Percentiles rank a stretch among this genome's conserved stretches.
phyloP scores from a whole-genome alignment of 2,888 invertebrate species.

The Exephanes ischioxanthus region DNA sequence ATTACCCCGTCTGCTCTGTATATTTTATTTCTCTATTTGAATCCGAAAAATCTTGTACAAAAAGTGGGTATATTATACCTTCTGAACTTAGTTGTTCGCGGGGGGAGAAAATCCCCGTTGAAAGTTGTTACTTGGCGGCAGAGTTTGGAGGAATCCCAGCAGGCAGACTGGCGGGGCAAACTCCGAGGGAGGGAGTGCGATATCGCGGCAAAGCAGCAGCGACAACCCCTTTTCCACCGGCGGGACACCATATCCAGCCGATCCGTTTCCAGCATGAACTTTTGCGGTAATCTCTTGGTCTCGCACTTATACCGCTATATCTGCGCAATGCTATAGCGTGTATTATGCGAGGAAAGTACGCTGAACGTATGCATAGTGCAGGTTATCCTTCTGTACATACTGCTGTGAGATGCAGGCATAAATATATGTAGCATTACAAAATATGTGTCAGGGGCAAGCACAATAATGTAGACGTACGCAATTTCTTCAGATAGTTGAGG shows the following conservation, averaged over 20 bases:
- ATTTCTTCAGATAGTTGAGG: background rate
- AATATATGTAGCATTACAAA: constrained; percentile 20
- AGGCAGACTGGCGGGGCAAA: constrained; percentile 45
- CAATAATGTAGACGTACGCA: background rate
- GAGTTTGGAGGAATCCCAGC: constrained; percentile 67
- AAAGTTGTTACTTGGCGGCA: constrained; percentile 63
- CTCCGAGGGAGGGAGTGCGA: constrained; percentile 40
- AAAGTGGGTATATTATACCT: constrained; percentile 59
- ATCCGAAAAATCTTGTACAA: constrained; percentile 32
- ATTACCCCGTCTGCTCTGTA: constrained; percentile 6
- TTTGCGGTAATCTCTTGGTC: constrained; percentile 64
- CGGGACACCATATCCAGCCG: constrained; percentile 45
- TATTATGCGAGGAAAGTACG: constrained; percentile 17
- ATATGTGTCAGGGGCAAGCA: background rate
- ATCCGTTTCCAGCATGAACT: constrained; percentile 60
- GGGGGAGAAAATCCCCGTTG: constrained; percentile 43
- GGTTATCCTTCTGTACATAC: constrained; percentile 23
- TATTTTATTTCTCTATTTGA: constrained; percentile 55
- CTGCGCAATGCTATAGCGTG: background rate
- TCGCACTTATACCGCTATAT: constrained; percentile 36
- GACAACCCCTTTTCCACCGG: constrained; percentile 41
- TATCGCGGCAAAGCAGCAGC: constrained; percentile 57
- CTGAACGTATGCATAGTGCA: constrained; percentile 15
- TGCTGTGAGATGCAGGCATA: constrained; percentile 18
- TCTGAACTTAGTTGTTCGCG: constrained; percentile 47